Evolutionary conservation across 2,888 invertebrate genomes (phyloP).

Genomic region (Bellardia pandia): DNA sequence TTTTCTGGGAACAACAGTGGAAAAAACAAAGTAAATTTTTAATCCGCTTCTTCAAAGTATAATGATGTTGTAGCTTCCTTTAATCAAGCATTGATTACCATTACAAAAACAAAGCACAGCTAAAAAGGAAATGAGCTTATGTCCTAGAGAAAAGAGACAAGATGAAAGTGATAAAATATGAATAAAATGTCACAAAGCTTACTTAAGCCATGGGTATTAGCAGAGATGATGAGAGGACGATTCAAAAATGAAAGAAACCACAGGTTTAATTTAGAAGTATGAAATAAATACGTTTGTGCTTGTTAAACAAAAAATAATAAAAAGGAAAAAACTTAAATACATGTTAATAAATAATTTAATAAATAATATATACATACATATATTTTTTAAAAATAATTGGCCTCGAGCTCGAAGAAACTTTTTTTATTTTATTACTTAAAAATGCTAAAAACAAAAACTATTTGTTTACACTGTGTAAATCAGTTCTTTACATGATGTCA

Average conservation of each 20-base stretch:
- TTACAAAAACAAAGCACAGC: background rate
- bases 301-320: background rate
- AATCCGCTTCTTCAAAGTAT: slow-evolving; percentile 41
- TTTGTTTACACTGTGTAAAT: no score
- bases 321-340: background rate
- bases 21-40: slow-evolving; percentile 14
- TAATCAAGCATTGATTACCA: slow-evolving; percentile 9
- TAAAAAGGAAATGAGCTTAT: slow-evolving; percentile 1
- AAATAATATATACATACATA: no score
- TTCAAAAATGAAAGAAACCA: background rate
- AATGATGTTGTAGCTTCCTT: slow-evolving; percentile 31
- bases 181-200: slow-evolving; percentile 30
- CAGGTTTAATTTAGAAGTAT: slow-evolving; percentile 15
- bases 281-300: background rate
- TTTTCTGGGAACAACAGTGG: background rate
- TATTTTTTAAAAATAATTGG: no score
- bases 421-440: no score
- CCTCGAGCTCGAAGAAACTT: no score
- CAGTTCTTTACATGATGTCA: no score
- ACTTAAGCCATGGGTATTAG: slow-evolving; percentile 38
- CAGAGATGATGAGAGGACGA: slow-evolving; percentile 17
- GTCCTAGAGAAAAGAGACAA: background rate
- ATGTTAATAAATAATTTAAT: no score
- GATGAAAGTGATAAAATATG: slow-evolving; percentile 12
- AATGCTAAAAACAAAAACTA: no score